These are phyloP conservation scores for Lipotes vexillifer DNA, from an alignment of 2,113 vertebrate species.

Conservation along the genomic window DNA sequence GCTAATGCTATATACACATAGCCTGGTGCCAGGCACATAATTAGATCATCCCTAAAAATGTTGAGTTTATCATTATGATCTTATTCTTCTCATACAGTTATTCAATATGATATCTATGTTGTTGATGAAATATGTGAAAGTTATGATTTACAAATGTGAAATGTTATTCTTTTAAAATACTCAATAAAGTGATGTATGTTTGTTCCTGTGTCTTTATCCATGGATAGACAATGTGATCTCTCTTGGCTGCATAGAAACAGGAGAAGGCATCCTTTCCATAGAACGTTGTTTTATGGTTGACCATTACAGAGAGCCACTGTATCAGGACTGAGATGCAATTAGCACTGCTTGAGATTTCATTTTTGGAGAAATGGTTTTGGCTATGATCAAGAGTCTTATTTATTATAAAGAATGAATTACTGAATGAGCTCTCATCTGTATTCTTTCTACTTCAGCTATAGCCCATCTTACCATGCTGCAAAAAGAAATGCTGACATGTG, in stretches of 20 bases:
- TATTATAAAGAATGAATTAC: slow-evolving; percentile 19
- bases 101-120: neutral
- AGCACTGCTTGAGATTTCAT: neutral
- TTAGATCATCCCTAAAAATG: neutral
- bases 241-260: neutral
- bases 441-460: neutral
- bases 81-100: neutral
- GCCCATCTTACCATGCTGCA: neutral
- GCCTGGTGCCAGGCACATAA: neutral
- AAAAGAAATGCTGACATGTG: neutral
- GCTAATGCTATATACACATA: neutral
- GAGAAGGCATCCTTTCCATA: neutral
- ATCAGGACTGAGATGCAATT: slow-evolving; percentile 4
- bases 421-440: neutral
- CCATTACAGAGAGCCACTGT: neutral
- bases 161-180: neutral
- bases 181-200: neutral
- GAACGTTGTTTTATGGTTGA: neutral
- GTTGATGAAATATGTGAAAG: neutral
- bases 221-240: neutral
- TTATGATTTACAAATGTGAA: neutral
- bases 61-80: neutral
- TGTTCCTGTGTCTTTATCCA: neutral
- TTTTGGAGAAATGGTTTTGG: slow-evolving; percentile 29
- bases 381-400: slow-evolving; percentile 31